These are phyloP conservation scores for Herpailurus yagouaroundi DNA, from an alignment of 2,113 vertebrate species.

Conservation along the genomic window DNA sequence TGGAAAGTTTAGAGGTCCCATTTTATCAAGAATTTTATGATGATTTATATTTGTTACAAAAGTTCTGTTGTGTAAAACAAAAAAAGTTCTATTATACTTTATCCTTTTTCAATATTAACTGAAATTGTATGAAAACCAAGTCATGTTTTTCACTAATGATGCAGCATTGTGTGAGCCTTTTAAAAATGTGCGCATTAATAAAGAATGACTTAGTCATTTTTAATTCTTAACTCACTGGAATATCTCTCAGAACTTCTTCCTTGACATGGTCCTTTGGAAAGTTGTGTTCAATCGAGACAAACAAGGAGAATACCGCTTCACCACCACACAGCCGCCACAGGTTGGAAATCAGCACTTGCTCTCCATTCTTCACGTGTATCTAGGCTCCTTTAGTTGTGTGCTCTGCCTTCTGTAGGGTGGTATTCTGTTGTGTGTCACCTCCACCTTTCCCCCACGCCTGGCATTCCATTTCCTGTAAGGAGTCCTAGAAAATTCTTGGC, in stretches of 20 bases:
- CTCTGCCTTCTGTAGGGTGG: slow-evolving; percentile 28
- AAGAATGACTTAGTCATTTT: slow-evolving; percentile 88
- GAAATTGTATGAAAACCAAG: slow-evolving; percentile 43
- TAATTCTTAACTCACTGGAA: slow-evolving; percentile 92
- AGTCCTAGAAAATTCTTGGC: slow-evolving; percentile 46
- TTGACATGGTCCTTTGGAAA: slow-evolving; percentile 99
- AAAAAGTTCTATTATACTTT: not conserved
- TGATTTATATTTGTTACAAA: slow-evolving; percentile 40
- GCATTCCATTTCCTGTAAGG: slow-evolving; percentile 42
- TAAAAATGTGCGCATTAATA: slow-evolving; percentile 82
- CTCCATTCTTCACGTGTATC: slow-evolving; percentile 77
- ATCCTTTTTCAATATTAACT: slow-evolving; percentile 37
- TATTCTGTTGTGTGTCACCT: slow-evolving; percentile 65
- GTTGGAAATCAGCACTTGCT: slow-evolving; percentile 90
- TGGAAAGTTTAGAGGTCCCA: not conserved
- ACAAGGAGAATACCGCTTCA: slow-evolving; percentile 93
- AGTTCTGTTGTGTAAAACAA: not conserved
- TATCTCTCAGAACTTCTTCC: slow-evolving; percentile 97
- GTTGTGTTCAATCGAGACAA: slow-evolving; percentile 98
- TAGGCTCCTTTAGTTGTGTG: slow-evolving; percentile 65
- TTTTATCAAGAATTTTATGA: slow-evolving; percentile 49
- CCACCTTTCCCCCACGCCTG: not conserved
- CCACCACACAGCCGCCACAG: slow-evolving; percentile 93
- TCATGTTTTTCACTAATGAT: slow-evolving; percentile 55
- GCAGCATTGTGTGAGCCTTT: slow-evolving; percentile 73